Percentiles rank a stretch among this genome's conserved stretches.
Conservation (phyloP, 2,797 vertebrate genomes). For the Pantherophis vulpinus region DNA sequence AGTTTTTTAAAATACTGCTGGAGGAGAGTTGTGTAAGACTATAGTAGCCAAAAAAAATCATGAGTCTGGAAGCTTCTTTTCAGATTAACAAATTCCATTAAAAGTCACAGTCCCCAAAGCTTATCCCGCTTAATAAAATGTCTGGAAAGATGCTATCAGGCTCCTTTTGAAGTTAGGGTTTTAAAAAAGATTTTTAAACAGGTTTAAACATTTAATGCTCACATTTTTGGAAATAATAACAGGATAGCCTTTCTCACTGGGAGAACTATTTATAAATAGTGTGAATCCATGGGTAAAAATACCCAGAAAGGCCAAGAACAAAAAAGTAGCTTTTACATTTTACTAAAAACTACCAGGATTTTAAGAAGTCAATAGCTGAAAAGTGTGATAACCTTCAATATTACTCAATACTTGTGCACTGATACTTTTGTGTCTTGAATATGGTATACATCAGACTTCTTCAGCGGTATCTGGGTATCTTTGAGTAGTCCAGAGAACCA, state of each 20-base stretch:
- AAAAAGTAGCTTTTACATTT: background rate
- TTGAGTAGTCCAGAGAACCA: too few species aligned
- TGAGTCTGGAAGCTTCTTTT: background rate
- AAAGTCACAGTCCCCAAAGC: background rate
- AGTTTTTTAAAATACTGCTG: background rate
- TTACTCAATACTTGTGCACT: background rate
- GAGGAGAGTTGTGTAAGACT: background rate
- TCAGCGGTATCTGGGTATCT: background rate
- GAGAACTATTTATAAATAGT: background rate
- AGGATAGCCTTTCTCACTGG: background rate
- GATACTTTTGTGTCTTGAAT: background rate
- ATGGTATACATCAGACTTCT: background rate
- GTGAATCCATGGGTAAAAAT: constrained; percentile 1
- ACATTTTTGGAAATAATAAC: background rate
- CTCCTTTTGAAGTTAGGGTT: background rate
- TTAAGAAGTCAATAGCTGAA: background rate
- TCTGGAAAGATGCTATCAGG: background rate
- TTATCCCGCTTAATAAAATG: background rate
- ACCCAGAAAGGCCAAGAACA: background rate
- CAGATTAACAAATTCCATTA: background rate
- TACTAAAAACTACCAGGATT: background rate
- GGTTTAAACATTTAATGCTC: background rate
- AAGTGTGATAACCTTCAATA: background rate
- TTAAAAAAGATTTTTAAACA: background rate
- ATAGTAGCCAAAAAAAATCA: background rate